Conservation (phyloP, 2,113 vertebrate genomes). For the Chlorodrepanis virens region DNA sequence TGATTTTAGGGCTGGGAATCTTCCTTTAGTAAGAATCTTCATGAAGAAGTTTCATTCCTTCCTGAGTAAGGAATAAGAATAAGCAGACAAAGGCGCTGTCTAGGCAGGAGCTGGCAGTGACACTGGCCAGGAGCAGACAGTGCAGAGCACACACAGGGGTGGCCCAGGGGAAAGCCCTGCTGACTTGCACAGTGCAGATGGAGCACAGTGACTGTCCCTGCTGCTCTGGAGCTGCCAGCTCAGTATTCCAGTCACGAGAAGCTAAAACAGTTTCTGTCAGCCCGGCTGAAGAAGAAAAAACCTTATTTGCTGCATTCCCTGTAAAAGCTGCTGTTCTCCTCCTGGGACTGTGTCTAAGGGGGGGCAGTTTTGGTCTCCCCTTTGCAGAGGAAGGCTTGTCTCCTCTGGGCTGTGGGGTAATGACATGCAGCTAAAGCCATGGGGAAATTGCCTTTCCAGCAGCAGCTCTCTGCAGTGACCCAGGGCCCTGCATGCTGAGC, state of each 20-base stretch:
- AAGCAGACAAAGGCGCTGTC: background rate
- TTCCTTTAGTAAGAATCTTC: background rate
- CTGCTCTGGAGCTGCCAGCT: background rate
- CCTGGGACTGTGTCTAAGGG: background rate
- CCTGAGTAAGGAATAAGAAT: background rate
- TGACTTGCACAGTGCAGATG: background rate
- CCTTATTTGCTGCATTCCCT: background rate
- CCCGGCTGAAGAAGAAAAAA: background rate
- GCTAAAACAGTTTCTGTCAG: background rate
- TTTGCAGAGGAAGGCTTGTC: background rate
- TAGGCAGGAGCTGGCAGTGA: background rate
- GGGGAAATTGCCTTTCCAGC: background rate
- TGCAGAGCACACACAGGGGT: rapidly evolving
- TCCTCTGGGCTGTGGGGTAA: background rate
- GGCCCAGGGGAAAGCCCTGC: background rate
- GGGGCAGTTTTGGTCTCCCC: background rate
- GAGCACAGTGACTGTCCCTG: background rate
- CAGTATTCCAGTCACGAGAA: background rate
- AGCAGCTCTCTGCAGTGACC: background rate
- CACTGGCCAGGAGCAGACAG: background rate
- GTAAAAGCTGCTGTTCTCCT: background rate
- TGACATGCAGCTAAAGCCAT: background rate
- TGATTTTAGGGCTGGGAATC: background rate
- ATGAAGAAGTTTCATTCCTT: too few relatives aligned
- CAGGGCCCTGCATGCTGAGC: background rate